These are phyloP conservation scores for Valencia hispanica DNA, from an alignment of 2,797 vertebrate species.

Conservation along the genomic window DNA sequence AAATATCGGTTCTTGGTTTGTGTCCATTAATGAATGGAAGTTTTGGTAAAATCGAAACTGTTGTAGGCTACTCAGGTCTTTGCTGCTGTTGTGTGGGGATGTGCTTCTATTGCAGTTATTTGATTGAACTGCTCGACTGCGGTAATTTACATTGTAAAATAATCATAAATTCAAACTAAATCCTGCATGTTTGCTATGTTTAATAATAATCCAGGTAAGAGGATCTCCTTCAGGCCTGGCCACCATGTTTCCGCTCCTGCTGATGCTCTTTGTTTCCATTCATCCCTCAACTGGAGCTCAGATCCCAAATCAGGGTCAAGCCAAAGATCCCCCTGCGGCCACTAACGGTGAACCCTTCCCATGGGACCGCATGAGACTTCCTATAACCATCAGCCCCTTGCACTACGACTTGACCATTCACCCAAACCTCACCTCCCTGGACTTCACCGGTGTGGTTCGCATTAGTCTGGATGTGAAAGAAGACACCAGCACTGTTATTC, in stretches of 20 bases:
- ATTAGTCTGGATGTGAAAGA: constrained; percentile 79
- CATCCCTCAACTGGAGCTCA: constrained; percentile 55
- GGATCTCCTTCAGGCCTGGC: not conserved
- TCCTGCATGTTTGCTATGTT: not conserved
- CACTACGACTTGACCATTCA: constrained; percentile 89
- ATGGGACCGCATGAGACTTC: constrained; percentile 88
- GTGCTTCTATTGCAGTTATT: not conserved
- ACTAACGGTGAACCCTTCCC: constrained; percentile 81
- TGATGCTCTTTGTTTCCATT: constrained; percentile 40
- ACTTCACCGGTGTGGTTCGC: constrained; percentile 81
- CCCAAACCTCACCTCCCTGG: constrained; percentile 87
- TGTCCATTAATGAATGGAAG: not conserved
- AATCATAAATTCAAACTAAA: not conserved
- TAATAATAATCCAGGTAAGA: constrained; percentile 45
- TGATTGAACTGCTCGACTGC: not conserved
- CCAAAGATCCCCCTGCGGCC: constrained; percentile 53
- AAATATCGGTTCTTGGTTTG: accelerated
- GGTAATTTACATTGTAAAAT: not conserved
- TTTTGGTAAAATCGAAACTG: constrained; percentile 36
- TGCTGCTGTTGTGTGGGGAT: accelerated
- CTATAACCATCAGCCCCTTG: constrained; percentile 77
- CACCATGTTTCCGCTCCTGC: constrained; percentile 67
- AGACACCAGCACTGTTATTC: constrained; percentile 78
- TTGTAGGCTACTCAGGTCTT: not conserved
- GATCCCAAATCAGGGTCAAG: constrained; percentile 47